phyloP scores from a whole-genome alignment of 2,888 invertebrate species.

The Polydrusus cervinus region DNA sequence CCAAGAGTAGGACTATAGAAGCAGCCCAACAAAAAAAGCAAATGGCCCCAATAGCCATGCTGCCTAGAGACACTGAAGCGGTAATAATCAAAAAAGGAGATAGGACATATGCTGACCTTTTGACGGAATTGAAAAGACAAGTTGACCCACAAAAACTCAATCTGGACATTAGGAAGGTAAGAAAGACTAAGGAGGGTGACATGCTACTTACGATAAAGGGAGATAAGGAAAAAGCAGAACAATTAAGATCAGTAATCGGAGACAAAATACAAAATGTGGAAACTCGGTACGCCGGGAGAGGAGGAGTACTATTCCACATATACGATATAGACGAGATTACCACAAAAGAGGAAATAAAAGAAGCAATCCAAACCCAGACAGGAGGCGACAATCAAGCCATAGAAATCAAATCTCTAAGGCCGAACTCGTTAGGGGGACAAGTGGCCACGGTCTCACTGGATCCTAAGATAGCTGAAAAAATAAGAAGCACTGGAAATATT shows the following conservation, averaged over 20 bases:
- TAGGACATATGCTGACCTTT: background rate
- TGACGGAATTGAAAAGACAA: background rate
- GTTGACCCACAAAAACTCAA: background rate
- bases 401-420: constrained; percentile 3
- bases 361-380: background rate
- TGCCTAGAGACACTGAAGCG: background rate
- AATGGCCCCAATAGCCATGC: background rate
- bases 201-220: background rate
- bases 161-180: background rate
- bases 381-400: background rate
- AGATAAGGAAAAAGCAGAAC: background rate
- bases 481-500: background rate
- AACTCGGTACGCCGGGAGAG: background rate
- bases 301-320: background rate
- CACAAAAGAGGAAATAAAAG: constrained; percentile 6
- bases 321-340: constrained; percentile 3
- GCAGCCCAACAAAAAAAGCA: background rate
- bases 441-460: background rate
- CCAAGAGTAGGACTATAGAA: background rate
- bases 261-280: background rate
- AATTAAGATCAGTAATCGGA: background rate
- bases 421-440: background rate
- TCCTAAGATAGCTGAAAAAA: background rate
- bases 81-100: background rate
- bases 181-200: constrained; percentile 1